Evolutionary conservation across 2,888 invertebrate species (phyloP), one percentile per base, ranked within the genome.

Genomic region (Hydrotaea cyrtoneurina): DNA sequence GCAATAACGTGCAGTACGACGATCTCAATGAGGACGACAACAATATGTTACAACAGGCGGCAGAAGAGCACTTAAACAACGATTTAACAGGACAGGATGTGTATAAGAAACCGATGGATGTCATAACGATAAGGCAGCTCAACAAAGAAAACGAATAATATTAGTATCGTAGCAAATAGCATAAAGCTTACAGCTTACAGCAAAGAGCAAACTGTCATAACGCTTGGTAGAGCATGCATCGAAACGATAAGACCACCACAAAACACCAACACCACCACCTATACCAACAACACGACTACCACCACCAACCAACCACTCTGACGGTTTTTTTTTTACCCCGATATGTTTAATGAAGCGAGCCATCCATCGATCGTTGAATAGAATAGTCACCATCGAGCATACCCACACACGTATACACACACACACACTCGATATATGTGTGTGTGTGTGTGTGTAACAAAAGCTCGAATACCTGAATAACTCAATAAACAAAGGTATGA

Each of bases 51-150:
- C 84, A 86, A 43, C 86, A 85, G 66, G 66, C 84, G 85, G 71
- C 83, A 86, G 7, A 87, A 64, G 83, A 86, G 69, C 78, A 86
- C 46, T 69, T 69, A 46, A 78, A 78, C 78, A 86, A 80, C 74
- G 83, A 76, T 10, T 86, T 85, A 75, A 71, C 62, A 57, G 36
- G 50, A 62, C 50, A 80, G 62, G 62, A 83, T 39, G 73, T 69
- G 11, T 62, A 83, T 72, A 77, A 72, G 80, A 89, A 89, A 86
- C 88, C 89, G 88, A 89, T 89, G 89, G 90, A 90, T 88, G 89
- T 89, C 66, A 88, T 89, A 87, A 89, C 89, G 87, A 89, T 90
- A 89, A 90, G 88, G 85, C 89, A 90, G 86, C 86, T 89, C 86
- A 86, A 88, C 82, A 86, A 86, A 82, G 87, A 87, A 78, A 85